phyloP scores from a whole-genome alignment of 2,888 invertebrate species.

The Nomada ferruginata region DNA sequence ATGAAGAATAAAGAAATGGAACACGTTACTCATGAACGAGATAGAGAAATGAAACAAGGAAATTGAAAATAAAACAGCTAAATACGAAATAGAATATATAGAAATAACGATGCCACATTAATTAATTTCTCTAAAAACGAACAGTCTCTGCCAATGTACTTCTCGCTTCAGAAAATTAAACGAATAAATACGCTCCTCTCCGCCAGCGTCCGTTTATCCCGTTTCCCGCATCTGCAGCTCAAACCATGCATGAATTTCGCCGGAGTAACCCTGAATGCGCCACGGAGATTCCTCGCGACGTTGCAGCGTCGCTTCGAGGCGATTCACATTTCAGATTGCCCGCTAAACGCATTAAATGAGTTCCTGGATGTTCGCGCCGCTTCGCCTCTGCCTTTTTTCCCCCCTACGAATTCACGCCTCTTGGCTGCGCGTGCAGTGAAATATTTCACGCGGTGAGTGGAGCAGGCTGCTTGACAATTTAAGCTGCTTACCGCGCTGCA shows the following conservation, averaged over 20 bases:
- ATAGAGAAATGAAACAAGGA: no score
- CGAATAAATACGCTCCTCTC: background rate
- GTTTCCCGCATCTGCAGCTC: background rate
- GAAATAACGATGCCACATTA: no score
- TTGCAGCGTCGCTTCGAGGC: background rate
- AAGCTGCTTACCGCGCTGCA: constrained; percentile 66
- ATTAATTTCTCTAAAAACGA: no score
- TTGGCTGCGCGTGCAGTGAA: background rate
- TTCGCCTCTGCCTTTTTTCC: background rate
- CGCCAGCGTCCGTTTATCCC: background rate
- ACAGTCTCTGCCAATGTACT: no score
- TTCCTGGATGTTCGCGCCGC: constrained; percentile 26
- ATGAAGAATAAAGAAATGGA: no score
- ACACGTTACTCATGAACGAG: no score
- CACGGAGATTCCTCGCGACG: background rate
- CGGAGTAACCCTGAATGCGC: background rate
- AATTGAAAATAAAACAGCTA: no score
- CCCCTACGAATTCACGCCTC: background rate
- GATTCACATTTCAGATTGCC: constrained; percentile 18
- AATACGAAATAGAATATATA: no score
- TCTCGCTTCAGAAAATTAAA: background rate
- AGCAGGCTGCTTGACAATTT: constrained; percentile 68
- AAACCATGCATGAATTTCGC: constrained; percentile 13
- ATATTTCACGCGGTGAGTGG: constrained; percentile 19
- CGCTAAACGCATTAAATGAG: constrained; percentile 58